Conservation (phyloP, 2,888 invertebrate genomes). For the Gymnocheta viridis region DNA sequence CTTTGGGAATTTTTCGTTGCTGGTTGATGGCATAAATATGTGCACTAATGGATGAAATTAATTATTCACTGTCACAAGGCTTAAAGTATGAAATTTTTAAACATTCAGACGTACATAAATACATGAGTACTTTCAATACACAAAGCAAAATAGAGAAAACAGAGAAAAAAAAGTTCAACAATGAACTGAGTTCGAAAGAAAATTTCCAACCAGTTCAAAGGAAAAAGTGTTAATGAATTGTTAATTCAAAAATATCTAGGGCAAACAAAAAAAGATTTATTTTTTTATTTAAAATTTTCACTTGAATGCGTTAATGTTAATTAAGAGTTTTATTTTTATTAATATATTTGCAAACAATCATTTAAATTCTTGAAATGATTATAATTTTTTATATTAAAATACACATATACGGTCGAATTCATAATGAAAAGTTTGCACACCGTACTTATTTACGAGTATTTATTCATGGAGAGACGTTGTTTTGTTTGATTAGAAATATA, state of each 20-base stretch:
- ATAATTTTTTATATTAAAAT: no score
- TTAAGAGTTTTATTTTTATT: not conserved
- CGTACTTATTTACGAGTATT: no score
- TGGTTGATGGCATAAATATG: slow-evolving; percentile 71
- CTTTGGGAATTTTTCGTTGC: slow-evolving; percentile 68
- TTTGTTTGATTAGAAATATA: no score
- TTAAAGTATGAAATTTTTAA: slow-evolving; percentile 61
- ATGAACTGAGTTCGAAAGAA: slow-evolving; percentile 14
- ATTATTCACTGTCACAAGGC: slow-evolving; percentile 71
- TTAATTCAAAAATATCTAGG: slow-evolving; percentile 26
- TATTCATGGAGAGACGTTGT: no score
- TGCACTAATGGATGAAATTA: slow-evolving; percentile 71
- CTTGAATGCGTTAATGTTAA: not conserved
- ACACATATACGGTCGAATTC: no score
- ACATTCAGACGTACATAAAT: not conserved
- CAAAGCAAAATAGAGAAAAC: not conserved
- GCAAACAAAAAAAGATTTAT: not conserved
- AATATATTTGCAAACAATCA: no score
- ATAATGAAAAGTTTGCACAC: no score
- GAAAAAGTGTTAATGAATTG: slow-evolving; percentile 46
- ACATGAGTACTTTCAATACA: not conserved
- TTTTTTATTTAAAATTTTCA: not conserved
- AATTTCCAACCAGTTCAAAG: not conserved
- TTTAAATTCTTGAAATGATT: no score
- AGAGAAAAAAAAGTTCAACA: slow-evolving; percentile 13